Evolutionary conservation across 2,113 vertebrate genomes (phyloP).

Genomic region (Dasyprocta punctata): DNA sequence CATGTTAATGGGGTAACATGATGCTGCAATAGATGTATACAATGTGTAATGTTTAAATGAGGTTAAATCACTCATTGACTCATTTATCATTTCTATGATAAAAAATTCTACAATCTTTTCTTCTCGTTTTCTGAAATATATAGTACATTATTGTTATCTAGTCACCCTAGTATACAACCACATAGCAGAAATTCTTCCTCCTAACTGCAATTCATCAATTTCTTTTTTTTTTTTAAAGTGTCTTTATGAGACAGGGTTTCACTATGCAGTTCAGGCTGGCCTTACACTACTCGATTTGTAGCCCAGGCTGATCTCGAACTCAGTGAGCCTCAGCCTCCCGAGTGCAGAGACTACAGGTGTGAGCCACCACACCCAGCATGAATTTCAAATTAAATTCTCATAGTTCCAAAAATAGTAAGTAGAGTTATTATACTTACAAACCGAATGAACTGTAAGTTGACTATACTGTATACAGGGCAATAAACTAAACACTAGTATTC

Average conservation of each 20-base stretch:
- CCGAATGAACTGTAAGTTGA: background rate
- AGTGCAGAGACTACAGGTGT: background rate
- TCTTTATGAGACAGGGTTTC: no score
- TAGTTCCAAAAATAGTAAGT: background rate
- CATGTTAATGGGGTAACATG: background rate
- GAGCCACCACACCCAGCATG: background rate
- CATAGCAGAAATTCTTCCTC: background rate
- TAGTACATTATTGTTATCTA: background rate
- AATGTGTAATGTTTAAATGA: background rate
- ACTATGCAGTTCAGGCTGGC: background rate
- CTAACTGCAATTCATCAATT: background rate
- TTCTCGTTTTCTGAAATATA: background rate
- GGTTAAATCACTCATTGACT: background rate
- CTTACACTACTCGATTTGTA: background rate
- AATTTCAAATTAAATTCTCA: slow-evolving; percentile 23
- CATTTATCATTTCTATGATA: background rate
- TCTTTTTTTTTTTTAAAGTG: background rate
- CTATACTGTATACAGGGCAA: background rate
- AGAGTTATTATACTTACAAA: background rate
- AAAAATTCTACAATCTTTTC: background rate
- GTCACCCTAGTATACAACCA: background rate
- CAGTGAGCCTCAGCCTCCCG: background rate
- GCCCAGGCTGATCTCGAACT: background rate
- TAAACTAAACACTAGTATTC: background rate
- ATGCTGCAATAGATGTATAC: background rate